Conservation (phyloP, 2,113 vertebrate genomes). For the Phalacrocorax pelagicus region DNA sequence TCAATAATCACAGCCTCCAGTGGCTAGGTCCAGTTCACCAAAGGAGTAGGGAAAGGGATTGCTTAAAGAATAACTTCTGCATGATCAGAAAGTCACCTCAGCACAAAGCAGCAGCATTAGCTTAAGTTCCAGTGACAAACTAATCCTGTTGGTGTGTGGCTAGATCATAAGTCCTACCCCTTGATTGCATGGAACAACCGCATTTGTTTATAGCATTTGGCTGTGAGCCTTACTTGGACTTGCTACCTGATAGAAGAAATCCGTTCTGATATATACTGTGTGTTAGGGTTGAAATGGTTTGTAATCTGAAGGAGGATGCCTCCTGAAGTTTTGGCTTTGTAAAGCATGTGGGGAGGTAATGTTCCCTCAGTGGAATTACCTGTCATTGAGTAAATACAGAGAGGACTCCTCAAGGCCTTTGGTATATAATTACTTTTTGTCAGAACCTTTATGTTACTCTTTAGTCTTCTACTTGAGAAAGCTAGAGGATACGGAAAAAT, state of each 20-base stretch:
- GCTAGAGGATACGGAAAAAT: not conserved
- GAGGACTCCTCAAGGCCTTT: not conserved
- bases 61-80: not conserved
- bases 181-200: not conserved
- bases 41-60: not conserved
- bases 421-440: not conserved
- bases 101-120: not conserved
- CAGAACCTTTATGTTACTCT: too few relatives aligned
- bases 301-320: not conserved
- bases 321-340: not conserved
- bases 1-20: not conserved
- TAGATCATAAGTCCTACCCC: too few relatives aligned
- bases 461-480: not conserved
- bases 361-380: not conserved
- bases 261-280: not conserved
- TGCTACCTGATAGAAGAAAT: not conserved
- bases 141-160: not conserved
- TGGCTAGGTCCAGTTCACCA: not conserved
- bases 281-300: not conserved
- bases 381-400: not conserved
- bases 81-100: not conserved
- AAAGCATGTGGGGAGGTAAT: not conserved
- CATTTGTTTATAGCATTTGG: not conserved
- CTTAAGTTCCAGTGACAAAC: not conserved
- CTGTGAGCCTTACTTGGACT: not conserved